A percentile compares a stretch with the other conserved stretches of the same genome.
Evolutionary conservation across 2,113 vertebrate species (phyloP).

Genomic region (Phalacrocorax carbo): DNA sequence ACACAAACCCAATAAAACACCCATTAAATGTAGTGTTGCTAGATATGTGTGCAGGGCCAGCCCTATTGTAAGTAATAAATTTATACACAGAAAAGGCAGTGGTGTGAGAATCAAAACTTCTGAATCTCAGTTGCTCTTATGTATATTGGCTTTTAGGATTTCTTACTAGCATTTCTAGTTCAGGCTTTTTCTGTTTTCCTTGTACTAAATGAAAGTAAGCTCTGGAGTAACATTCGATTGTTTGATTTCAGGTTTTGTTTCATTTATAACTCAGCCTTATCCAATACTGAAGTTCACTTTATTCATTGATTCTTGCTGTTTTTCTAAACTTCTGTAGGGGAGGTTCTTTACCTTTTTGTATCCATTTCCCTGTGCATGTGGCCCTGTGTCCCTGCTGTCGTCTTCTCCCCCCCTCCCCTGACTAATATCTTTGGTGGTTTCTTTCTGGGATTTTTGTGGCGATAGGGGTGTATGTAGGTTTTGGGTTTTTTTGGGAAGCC

Average conservation of each 20-base stretch:
- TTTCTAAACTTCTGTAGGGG: neutral
- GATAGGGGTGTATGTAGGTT: no score
- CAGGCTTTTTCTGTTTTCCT: neutral
- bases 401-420: neutral
- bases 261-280: neutral
- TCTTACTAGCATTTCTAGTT: neutral
- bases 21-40: neutral
- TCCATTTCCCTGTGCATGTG: neutral
- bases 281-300: neutral
- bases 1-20: neutral
- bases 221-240: neutral
- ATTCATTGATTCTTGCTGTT: neutral
- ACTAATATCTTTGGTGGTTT: neutral
- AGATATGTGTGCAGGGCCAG: neutral
- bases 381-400: no score
- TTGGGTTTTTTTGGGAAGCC: no score
- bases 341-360: neutral
- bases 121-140: neutral
- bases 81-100: neutral
- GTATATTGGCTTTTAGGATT: neutral
- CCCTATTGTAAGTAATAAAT: neutral
- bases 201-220: neutral
- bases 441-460: neutral
- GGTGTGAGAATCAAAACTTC: neutral
- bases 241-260: neutral